Evolutionary conservation across 2,113 vertebrate genomes (phyloP), one percentile per base, ranked within the genome.

Genomic region (Leuciscus idus): DNA sequence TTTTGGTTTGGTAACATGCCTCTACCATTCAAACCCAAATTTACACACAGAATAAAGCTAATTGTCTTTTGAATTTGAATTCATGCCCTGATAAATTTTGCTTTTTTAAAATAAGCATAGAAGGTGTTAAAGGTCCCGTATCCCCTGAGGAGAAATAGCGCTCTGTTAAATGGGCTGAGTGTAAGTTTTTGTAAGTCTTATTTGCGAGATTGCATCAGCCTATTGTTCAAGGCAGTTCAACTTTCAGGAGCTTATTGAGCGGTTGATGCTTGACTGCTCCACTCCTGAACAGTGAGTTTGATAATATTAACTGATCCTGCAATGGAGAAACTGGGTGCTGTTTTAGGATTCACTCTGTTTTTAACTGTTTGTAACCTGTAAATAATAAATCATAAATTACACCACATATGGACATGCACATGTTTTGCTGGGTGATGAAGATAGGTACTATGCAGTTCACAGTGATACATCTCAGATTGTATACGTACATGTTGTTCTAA

Each of bases 211-310:
- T 61, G 30, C 8, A 28, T 28, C 46, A 76, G 36, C 28, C 33
- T 72, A 43, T 79, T 83, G 61, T 76, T 82, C 59, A 62, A 28
- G 26, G 2, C 61, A 50, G 84, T 33, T 70, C 39, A 80, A 66
- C 75, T 46, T 48, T 70, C 12, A 30, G 66, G 21, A 86, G 55
- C n/a, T 21, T 86, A 82, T 86, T 76, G 55, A 73, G 70, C 43
- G 46, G n/a, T 66, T 36, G 48, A 61, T 73, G 85, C 79, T 66
- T 75, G 28, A 64, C 52, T 75, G 70, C 43, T 74, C 26, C 30
- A 8, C 48, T 55, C 50, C 28, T 36, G 19, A 68, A 48, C 36
- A 46, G 39, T 11, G n/a, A 68, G 80, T 50, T 48, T 12, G 19
- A 68, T 83, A 23, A 39, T 72, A 48, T 55, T 72, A 83, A 70